Percentiles rank a stretch among this genome's conserved stretches.
Conservation (phyloP, 2,888 invertebrate species). For the Lissonota sp. region DNA sequence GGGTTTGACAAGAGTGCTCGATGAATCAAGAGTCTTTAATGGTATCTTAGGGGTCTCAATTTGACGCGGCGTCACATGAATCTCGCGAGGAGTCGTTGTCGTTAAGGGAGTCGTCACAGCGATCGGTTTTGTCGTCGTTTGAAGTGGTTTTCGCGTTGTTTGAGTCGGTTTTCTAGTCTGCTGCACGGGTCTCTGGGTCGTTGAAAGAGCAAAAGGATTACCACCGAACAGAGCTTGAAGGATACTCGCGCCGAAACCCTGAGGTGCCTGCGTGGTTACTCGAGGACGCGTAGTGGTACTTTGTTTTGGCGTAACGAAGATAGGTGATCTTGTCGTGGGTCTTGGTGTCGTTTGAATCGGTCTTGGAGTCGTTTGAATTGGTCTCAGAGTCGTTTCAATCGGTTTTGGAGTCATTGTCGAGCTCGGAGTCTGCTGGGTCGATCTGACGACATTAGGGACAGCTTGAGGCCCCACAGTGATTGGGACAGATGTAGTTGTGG, state of each 20-base stretch:
- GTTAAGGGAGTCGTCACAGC: too few relatives aligned
- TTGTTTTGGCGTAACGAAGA: slow-evolving; percentile 69
- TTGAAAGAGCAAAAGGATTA: slow-evolving; percentile 71
- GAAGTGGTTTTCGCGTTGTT: slow-evolving; percentile 63
- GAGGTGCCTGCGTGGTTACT: slow-evolving; percentile 81
- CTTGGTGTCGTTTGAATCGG: slow-evolving; percentile 58
- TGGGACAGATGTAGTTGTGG: slow-evolving; percentile 65
- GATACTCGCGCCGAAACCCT: slow-evolving; percentile 76
- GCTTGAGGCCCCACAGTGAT: slow-evolving; percentile 52
- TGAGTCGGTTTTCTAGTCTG: slow-evolving; percentile 74
- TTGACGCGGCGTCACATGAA: slow-evolving; percentile 61
- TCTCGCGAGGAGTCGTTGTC: slow-evolving; percentile 34
- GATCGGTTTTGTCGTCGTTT: slow-evolving; percentile 56
- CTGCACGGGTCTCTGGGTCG: slow-evolving; percentile 69
- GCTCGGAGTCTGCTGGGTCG: slow-evolving; percentile 33
- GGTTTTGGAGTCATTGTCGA: slow-evolving; percentile 47
- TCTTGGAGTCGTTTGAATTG: too few relatives aligned
- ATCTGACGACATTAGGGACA: slow-evolving; percentile 17
- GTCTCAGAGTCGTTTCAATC: too few relatives aligned
- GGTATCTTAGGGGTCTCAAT: slow-evolving; percentile 67
- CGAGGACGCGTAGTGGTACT: slow-evolving; percentile 74
- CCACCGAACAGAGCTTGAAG: slow-evolving; percentile 78
- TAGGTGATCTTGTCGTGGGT: slow-evolving; percentile 53
- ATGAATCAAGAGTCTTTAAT: slow-evolving; percentile 71
- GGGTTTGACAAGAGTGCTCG: slow-evolving; percentile 70